Evolutionary conservation across 2,113 vertebrate species (phyloP).

Genomic region (Monarcha castaneiventris): DNA sequence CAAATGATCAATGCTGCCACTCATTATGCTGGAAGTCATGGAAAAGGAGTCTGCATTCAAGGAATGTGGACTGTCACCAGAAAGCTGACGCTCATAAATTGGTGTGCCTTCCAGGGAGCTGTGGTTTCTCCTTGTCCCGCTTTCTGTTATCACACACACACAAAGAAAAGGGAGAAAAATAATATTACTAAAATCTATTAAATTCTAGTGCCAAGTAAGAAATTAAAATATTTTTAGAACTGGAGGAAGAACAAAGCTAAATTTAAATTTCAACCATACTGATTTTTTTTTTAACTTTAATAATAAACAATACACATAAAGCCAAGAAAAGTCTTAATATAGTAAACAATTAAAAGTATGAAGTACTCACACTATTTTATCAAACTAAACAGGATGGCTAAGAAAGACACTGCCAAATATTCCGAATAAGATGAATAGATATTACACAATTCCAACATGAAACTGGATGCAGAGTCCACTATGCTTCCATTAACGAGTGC

Average conservation of each 20-base stretch:
- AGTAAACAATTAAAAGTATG: background rate
- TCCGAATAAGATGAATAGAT: background rate
- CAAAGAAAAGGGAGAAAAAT: background rate
- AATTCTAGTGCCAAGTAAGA: background rate
- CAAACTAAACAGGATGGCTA: background rate
- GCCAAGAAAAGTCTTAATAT: background rate
- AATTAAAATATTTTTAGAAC: background rate
- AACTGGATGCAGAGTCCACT: background rate
- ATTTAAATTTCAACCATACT: background rate
- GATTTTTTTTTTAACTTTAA: background rate
- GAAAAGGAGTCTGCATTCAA: slow-evolving; percentile 77
- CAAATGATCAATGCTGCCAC: slow-evolving; percentile 74
- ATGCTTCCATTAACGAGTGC: background rate
- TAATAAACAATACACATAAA: background rate
- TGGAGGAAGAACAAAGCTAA: background rate
- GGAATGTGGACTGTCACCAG: slow-evolving; percentile 76
- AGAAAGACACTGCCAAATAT: background rate
- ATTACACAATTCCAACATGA: background rate
- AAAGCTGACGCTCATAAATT: slow-evolving; percentile 62
- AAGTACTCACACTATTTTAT: background rate
- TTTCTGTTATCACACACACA: slow-evolving; percentile 47
- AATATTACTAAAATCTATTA: background rate
- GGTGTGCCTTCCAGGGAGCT: slow-evolving; percentile 73
- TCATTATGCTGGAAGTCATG: slow-evolving; percentile 73
- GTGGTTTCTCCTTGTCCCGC: slow-evolving; percentile 27